Evolutionary conservation across 2,113 vertebrate species (phyloP).

Genomic region (Butorides virescens): DNA sequence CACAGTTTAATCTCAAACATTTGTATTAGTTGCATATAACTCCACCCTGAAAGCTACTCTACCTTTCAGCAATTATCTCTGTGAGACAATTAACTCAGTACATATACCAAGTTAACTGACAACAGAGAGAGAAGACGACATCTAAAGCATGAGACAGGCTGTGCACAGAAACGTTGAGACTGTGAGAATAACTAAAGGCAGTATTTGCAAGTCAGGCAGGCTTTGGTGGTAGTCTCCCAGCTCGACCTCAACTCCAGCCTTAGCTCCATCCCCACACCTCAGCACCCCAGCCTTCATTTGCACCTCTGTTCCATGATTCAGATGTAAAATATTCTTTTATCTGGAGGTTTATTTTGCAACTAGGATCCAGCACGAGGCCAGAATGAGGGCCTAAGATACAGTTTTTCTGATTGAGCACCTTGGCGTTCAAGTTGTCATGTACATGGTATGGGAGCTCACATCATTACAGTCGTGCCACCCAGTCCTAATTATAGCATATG

Average conservation of each 20-base stretch:
- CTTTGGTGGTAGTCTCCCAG: neutral
- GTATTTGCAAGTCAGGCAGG: neutral
- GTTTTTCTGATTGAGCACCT: neutral
- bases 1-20: neutral
- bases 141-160: neutral
- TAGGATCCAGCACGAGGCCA: neutral
- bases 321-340: neutral
- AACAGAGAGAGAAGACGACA: neutral
- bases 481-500: neutral
- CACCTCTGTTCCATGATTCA: neutral
- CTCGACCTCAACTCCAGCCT: neutral
- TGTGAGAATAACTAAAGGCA: neutral
- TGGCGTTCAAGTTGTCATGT: neutral
- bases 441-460: neutral
- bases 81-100: neutral
- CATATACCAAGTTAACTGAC: neutral
- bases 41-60: neutral
- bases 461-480: neutral
- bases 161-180: neutral
- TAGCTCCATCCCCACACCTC: neutral
- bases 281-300: neutral
- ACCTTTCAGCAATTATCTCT: neutral
- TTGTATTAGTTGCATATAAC: neutral
- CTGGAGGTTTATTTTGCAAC: neutral
- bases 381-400: neutral